Evolutionary conservation across 2,797 vertebrate species (phyloP).

Genomic region (Danionella dracula): DNA sequence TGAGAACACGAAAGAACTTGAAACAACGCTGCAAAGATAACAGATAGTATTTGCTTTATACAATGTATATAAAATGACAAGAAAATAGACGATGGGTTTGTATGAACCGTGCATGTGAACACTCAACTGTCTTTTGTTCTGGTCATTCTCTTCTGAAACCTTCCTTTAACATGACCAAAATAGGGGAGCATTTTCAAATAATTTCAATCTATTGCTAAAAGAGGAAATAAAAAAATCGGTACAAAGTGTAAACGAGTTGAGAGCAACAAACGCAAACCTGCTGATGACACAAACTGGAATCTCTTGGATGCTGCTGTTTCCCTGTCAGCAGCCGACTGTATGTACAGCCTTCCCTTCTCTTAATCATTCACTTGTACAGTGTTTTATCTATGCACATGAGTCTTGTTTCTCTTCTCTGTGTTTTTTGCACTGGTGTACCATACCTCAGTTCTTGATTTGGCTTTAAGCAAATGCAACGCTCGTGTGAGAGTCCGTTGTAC

Average conservation of each 20-base stretch:
- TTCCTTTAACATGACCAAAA: background rate
- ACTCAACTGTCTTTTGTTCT: background rate
- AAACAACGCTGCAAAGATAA: conserved; percentile 53
- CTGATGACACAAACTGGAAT: conserved; percentile 42
- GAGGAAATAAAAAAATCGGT: conserved; percentile 18
- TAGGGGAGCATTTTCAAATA: conserved; percentile 31
- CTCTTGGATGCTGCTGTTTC: conserved; percentile 40
- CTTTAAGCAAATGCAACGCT: conserved; percentile 58
- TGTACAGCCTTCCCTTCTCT: conserved; percentile 34
- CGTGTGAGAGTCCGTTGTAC: conserved; percentile 54
- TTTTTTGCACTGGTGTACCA: conserved; percentile 54
- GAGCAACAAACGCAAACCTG: conserved; percentile 34
- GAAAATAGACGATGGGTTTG: background rate
- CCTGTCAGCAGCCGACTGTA: conserved; percentile 32
- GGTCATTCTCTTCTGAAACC: background rate
- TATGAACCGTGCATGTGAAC: background rate
- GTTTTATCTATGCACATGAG: conserved; percentile 33
- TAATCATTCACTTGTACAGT: conserved; percentile 38
- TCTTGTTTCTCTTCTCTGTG: conserved; percentile 20
- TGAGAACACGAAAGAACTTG: conserved; percentile 68
- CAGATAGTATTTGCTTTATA: background rate
- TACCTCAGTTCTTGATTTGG: conserved; percentile 63
- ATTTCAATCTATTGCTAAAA: conserved; percentile 14
- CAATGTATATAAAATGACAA: too few species aligned
- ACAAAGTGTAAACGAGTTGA: conserved; percentile 42